These are phyloP conservation scores for Dreissena rostriformis DNA, from an alignment of 1,140 invertebrate genomes.

Conservation along the genomic window DNA sequence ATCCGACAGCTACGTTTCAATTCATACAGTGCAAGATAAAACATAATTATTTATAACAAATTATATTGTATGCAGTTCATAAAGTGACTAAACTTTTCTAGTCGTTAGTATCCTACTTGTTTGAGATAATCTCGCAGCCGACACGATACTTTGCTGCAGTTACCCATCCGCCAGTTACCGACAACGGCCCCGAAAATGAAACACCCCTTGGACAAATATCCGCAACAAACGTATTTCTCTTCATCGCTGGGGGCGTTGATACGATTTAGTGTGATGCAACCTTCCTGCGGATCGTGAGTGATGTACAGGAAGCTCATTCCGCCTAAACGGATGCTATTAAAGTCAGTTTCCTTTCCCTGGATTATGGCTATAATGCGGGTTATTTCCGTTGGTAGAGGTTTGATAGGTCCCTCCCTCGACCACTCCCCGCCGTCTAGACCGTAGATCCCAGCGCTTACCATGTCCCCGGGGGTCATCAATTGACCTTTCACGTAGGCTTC, in stretches of 20 bases:
- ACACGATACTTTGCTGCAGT: constrained; percentile 43
- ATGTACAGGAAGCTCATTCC: constrained; percentile 50
- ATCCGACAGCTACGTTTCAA: too few relatives aligned
- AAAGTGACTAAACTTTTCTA: neutral
- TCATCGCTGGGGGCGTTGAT: constrained; percentile 36
- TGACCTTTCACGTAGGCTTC: constrained; percentile 42
- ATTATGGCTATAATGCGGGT: constrained; percentile 42
- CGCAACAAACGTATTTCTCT: constrained; percentile 41
- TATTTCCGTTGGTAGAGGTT: constrained; percentile 24
- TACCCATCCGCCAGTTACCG: constrained; percentile 48
- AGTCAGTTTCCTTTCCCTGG: constrained; percentile 44
- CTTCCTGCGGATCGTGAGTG: constrained; percentile 35
- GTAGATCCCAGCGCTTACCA: constrained; percentile 43
- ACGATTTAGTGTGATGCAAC: constrained; percentile 38
- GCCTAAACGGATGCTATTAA: constrained; percentile 44
- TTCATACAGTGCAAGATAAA: too few relatives aligned
- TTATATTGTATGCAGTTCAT: neutral
- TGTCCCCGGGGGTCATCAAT: constrained; percentile 39
- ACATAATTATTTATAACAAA: too few relatives aligned
- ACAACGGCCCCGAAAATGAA: constrained; percentile 33
- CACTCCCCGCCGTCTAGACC: constrained; percentile 42
- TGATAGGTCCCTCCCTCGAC: constrained; percentile 23
- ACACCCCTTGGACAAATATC: constrained; percentile 36
- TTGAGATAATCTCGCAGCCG: constrained; percentile 47
- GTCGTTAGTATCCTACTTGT: constrained; percentile 41